Base-by-base conservation (phyloP, 1,140 invertebrate species). In the Cydia pomonella region DNA sequence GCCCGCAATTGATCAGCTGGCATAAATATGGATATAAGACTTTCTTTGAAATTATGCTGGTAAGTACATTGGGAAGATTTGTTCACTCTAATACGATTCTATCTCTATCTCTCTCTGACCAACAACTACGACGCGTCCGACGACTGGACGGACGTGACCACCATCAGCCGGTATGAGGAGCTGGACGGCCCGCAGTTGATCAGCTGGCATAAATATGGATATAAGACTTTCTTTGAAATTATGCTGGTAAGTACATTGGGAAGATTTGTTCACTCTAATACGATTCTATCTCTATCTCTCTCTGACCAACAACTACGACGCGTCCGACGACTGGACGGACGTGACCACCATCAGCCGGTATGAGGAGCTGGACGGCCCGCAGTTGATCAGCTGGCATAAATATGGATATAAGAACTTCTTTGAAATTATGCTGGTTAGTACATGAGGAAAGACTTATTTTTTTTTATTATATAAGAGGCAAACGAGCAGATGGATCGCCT, bases 361-460 rank as follows among this genome's bases (percentile, higher is more conserved):
- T 16, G 62, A 33, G 13, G 38, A 62, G 29, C 10, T 76, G 12
- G 72, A 76, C 0, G 75, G 75, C 2, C 13, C 73, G 3, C 72
- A 73, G 41, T 21, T 73, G 62, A 21, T 64, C 16, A 73, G 72
- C 13, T 76, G 75, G 75, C 72, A 76, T 23, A 18, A 13, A 10
- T 41, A 74, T 50, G 75, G 75, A 29, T 76, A 64, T 25, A 76
- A 62, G 25, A 76, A 72, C 0, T 33, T 76, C 33, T 76, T 76
- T 71, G 75, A 74, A 21, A 74, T 76, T 18, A 21, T 76, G 47
- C 25, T 76, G 72, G 75, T 76, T 41, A 73, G 62, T 76, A n/a
- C n/a, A n/a, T 12, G n/a, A 13, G 10, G 10, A n/a, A n/a, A 7
- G 12, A 44, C 1, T 7, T 10, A 12, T 12, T n/a, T n/a, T n/a